These are phyloP conservation scores for Nymphicus hollandicus DNA, from an alignment of 2,113 vertebrate genomes.

Conservation along the genomic window DNA sequence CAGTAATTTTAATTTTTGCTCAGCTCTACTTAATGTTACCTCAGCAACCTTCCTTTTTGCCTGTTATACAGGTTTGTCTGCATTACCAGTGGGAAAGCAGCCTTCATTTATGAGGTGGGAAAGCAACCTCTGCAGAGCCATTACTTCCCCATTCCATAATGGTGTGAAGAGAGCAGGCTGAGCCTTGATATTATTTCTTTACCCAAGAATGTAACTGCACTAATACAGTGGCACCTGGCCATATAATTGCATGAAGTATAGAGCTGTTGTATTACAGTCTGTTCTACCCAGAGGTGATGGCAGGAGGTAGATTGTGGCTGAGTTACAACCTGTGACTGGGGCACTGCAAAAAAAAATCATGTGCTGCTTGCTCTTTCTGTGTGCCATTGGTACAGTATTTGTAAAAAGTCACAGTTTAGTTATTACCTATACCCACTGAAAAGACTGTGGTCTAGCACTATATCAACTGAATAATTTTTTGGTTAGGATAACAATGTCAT, in stretches of 20 bases:
- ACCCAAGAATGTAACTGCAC: neutral
- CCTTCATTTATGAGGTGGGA: constrained; percentile 57
- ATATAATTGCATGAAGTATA: neutral
- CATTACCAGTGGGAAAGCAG: constrained; percentile 24
- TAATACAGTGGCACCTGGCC: constrained; percentile 5
- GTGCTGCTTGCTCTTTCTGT: neutral
- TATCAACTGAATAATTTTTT: neutral
- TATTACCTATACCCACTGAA: neutral
- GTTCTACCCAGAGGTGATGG: neutral
- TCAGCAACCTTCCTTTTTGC: neutral
- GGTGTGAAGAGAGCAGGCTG: constrained; percentile 4
- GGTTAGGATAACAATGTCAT: neutral
- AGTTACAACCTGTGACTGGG: neutral
- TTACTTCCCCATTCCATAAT: constrained; percentile 34
- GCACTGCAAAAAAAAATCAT: neutral
- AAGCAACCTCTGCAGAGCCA: constrained; percentile 48
- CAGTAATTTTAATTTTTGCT: constrained; percentile 34
- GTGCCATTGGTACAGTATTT: neutral
- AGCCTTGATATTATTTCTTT: constrained; percentile 26
- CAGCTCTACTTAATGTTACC: neutral
- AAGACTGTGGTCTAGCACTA: neutral
- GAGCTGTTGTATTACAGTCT: neutral
- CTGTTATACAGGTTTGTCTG: neutral
- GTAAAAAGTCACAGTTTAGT: neutral
- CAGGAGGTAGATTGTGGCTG: neutral